These are phyloP conservation scores for Alethe castanea DNA, from an alignment of 2,113 vertebrate species.

Conservation along the genomic window DNA sequence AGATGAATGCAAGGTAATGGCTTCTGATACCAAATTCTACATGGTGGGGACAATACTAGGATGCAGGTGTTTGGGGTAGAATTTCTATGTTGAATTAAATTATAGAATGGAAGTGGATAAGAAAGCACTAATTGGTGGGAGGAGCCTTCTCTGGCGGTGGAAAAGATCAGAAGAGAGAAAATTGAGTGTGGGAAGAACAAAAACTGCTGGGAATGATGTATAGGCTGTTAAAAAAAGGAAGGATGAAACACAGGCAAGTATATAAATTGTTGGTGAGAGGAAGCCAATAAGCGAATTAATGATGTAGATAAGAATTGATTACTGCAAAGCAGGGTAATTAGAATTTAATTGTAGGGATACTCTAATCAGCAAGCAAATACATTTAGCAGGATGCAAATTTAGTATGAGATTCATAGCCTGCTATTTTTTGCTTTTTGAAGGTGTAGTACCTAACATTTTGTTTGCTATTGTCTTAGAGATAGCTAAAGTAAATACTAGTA, in stretches of 20 bases:
- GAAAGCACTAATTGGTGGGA: neutral
- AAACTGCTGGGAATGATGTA: neutral
- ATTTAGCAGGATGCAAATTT: neutral
- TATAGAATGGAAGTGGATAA: neutral
- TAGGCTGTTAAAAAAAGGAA: neutral
- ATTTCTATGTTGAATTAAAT: neutral
- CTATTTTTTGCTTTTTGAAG: neutral
- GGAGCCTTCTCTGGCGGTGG: neutral
- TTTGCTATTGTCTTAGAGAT: neutral
- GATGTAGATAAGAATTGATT: constrained; percentile 11
- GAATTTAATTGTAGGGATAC: neutral
- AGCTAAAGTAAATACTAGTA: neutral
- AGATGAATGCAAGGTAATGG: neutral
- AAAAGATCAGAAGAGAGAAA: neutral
- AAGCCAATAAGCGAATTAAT: neutral
- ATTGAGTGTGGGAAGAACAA: neutral
- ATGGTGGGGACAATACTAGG: neutral
- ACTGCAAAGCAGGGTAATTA: neutral
- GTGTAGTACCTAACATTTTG: neutral
- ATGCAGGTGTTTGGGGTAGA: neutral
- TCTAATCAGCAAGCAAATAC: neutral
- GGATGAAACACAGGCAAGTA: neutral
- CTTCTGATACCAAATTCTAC: neutral
- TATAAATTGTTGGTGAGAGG: neutral
- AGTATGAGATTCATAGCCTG: neutral